Conservation (phyloP, 1,140 invertebrate species). For the Cydia fagiglandana region DNA sequence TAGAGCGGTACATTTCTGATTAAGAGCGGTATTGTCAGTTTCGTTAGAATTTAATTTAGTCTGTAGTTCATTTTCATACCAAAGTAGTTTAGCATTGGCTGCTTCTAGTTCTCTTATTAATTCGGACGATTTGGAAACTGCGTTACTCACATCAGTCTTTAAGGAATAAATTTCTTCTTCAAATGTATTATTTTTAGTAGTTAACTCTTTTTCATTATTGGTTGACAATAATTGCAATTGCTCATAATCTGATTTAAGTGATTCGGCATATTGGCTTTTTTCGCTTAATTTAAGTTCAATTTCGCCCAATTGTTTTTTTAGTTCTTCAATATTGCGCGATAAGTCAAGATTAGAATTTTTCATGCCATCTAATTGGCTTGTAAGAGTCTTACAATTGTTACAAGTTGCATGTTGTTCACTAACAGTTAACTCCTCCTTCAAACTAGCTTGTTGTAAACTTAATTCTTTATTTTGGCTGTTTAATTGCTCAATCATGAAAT, state of each 20-base stretch:
- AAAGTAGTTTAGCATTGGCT: conserved; percentile 38
- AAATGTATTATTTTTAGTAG: conserved; percentile 39
- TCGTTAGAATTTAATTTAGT: conserved; percentile 37
- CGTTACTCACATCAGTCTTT: conserved; percentile 41
- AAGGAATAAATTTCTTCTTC: conserved; percentile 41
- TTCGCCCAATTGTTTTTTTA: conserved; percentile 56
- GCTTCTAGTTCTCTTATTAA: conserved; percentile 48
- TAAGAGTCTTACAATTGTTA: conserved; percentile 44
- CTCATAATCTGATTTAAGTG: conserved; percentile 40
- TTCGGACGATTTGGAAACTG: conserved; percentile 38
- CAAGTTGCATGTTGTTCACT: conserved; percentile 35
- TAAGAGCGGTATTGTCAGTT: conserved; percentile 56
- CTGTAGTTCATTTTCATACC: conserved; percentile 38
- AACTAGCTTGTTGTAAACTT: conserved; percentile 42
- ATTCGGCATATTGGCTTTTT: conserved; percentile 37
- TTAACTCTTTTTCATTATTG: conserved; percentile 42
- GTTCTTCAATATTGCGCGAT: conserved; percentile 50
- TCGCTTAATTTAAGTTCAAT: conserved; percentile 47
- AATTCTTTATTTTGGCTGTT: conserved; percentile 59
- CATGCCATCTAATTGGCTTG: conserved; percentile 40
- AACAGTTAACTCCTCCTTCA: conserved; percentile 50
- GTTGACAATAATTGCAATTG: conserved; percentile 38
- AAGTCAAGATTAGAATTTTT: conserved; percentile 44
- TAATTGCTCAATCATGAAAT: conserved; percentile 80
- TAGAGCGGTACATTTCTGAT: conserved; percentile 67